Conservation (phyloP, 2,888 invertebrate genomes). For the Coenonympha arcania region DNA sequence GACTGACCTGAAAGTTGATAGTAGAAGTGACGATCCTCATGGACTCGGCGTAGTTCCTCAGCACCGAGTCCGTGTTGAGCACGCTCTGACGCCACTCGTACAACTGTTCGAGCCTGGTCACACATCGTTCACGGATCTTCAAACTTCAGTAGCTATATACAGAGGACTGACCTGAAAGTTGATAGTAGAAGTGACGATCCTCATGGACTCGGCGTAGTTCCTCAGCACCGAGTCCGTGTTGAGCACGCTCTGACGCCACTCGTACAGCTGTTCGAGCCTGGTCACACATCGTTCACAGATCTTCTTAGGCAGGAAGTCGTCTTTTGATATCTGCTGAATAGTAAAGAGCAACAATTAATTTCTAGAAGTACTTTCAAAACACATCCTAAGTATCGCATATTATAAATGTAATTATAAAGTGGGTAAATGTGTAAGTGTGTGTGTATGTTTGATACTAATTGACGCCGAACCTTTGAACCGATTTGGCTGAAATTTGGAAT, state of each 20-base stretch:
- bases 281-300: constrained; percentile 80
- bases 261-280: constrained; percentile 79
- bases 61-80: constrained; percentile 78
- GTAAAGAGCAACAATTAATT: not conserved
- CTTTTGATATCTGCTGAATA: constrained; percentile 78
- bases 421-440: too few relatives aligned
- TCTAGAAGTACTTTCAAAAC: not conserved
- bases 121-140: constrained; percentile 80
- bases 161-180: too few relatives aligned
- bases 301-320: constrained; percentile 81
- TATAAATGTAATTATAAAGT: too few relatives aligned
- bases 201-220: constrained; percentile 80
- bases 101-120: constrained; percentile 78
- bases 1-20: too few relatives aligned
- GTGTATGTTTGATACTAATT: too few relatives aligned
- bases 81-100: constrained; percentile 80
- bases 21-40: constrained; percentile 79
- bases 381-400: too few relatives aligned
- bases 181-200: constrained; percentile 78
- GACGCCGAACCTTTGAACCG: too few relatives aligned
- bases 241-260: constrained; percentile 79
- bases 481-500: too few relatives aligned
- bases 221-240: constrained; percentile 79
- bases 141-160: too few relatives aligned
- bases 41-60: constrained; percentile 80